These are phyloP conservation scores for Terebella lapidaria DNA, from an alignment of 2,888 invertebrate species.

Conservation along the genomic window DNA sequence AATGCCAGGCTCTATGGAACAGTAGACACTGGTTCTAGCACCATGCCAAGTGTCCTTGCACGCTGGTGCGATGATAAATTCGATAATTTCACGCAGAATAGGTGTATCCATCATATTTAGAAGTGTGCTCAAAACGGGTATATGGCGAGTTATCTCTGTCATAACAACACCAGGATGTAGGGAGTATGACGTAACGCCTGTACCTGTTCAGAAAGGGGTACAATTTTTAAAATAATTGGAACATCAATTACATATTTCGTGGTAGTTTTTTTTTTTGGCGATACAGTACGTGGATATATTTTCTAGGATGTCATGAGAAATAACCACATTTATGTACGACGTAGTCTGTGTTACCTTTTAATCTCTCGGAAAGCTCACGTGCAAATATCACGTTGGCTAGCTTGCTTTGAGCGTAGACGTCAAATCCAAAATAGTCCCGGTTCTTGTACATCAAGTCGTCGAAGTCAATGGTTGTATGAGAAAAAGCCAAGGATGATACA, in stretches of 20 bases:
- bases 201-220: too few relatives aligned
- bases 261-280: too few relatives aligned
- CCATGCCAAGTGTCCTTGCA: constrained; percentile 34
- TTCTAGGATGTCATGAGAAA: too few relatives aligned
- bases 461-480: constrained; percentile 5
- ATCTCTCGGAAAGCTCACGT: constrained; percentile 34
- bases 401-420: constrained; percentile 39
- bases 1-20: constrained; percentile 32
- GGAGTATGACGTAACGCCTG: constrained; percentile 15
- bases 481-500: constrained; percentile 54
- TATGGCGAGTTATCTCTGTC: constrained; percentile 29
- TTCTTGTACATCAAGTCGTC: constrained; percentile 15
- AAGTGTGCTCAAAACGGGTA: constrained; percentile 23
- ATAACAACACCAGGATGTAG: constrained; percentile 15
- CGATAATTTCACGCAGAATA: too few relatives aligned
- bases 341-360: constrained; percentile 45
- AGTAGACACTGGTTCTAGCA: constrained; percentile 38
- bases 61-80: constrained; percentile 24
- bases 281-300: too few relatives aligned
- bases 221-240: too few relatives aligned
- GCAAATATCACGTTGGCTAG: constrained; percentile 47
- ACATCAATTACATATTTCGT: too few relatives aligned
- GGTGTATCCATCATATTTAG: constrained; percentile 25
- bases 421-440: too few relatives aligned
- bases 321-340: too few relatives aligned